phyloP scores from a whole-genome alignment of 2,797 vertebrate species.

The Schizopygopsis pylzovi region DNA sequence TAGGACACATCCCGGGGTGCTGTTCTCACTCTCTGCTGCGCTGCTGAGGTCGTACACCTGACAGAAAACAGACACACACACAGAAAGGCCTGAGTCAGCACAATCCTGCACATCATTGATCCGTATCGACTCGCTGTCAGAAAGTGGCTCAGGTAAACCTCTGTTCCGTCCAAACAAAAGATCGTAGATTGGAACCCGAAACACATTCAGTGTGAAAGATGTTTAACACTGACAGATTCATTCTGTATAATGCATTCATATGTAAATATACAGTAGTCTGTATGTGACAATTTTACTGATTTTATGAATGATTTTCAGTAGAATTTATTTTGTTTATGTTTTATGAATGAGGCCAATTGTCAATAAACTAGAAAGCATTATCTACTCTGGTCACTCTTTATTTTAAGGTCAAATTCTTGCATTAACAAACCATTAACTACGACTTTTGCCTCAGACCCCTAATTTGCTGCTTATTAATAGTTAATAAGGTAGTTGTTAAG shows the following conservation, averaged over 20 bases:
- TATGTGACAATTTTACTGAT: not conserved
- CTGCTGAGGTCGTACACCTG: slow-evolving; percentile 87
- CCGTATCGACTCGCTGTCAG: slow-evolving; percentile 34
- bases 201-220: not conserved
- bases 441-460: not conserved
- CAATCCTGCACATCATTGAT: slow-evolving; percentile 35
- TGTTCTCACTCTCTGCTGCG: slow-evolving; percentile 85
- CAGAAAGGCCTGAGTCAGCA: slow-evolving; percentile 49
- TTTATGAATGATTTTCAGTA: not conserved
- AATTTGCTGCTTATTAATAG: not conserved
- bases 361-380: not conserved
- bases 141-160: slow-evolving; percentile 34
- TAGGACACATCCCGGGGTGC: slow-evolving; percentile 79
- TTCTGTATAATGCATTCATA: not conserved
- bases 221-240: not conserved
- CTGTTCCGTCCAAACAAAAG: slow-evolving; percentile 8
- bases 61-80: slow-evolving; percentile 46
- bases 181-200: slow-evolving; percentile 10
- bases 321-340: not conserved
- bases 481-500: too few species aligned
- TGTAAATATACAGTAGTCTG: not conserved
- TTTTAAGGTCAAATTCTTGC: not conserved
- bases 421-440: too few species aligned
- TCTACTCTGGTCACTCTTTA: not conserved
- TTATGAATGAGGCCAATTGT: not conserved